Evolutionary conservation across 2,113 vertebrate species (phyloP).

Genomic region (Phyllopteryx taeniolatus): DNA sequence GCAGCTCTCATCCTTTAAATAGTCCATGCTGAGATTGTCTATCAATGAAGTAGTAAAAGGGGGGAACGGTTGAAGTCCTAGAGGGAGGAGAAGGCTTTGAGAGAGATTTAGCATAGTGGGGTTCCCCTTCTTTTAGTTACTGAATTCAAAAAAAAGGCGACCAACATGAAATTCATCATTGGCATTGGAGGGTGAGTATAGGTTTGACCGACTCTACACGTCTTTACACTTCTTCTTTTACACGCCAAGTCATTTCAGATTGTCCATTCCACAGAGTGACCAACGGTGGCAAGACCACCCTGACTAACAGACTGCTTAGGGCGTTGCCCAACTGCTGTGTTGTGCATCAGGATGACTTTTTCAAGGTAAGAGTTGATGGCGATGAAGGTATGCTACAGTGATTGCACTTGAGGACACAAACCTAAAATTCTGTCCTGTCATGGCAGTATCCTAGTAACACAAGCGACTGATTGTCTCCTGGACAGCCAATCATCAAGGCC

Average conservation of each 20-base stretch:
- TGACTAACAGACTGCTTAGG: slow-evolving; percentile 73
- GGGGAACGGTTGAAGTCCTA: slow-evolving; percentile 42
- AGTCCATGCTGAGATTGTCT: slow-evolving; percentile 48
- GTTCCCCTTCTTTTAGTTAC: slow-evolving; percentile 66
- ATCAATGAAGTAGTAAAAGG: slow-evolving; percentile 80
- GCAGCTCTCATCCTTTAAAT: slow-evolving; percentile 56
- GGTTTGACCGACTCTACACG: not conserved
- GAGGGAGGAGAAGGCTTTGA: slow-evolving; percentile 49
- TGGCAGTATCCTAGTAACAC: slow-evolving; percentile 65
- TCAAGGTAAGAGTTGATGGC: slow-evolving; percentile 69
- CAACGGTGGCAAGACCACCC: slow-evolving; percentile 81
- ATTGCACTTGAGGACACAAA: slow-evolving; percentile 4
- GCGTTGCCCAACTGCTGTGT: slow-evolving; percentile 79
- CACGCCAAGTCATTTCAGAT: not conserved
- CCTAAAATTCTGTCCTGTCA: slow-evolving; percentile 63
- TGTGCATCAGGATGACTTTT: slow-evolving; percentile 81
- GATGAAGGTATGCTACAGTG: not conserved
- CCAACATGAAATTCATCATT: slow-evolving; percentile 76
- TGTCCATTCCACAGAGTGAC: slow-evolving; percentile 68
- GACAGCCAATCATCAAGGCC: slow-evolving; percentile 67
- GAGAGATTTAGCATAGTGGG: slow-evolving; percentile 29
- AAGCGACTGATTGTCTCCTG: slow-evolving; percentile 76
- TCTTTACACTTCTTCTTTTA: not conserved
- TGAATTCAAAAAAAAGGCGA: slow-evolving; percentile 49
- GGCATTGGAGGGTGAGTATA: slow-evolving; percentile 76